Evolutionary conservation across 2,113 vertebrate genomes (phyloP).

Genomic region (Prietella phreatophila): DNA sequence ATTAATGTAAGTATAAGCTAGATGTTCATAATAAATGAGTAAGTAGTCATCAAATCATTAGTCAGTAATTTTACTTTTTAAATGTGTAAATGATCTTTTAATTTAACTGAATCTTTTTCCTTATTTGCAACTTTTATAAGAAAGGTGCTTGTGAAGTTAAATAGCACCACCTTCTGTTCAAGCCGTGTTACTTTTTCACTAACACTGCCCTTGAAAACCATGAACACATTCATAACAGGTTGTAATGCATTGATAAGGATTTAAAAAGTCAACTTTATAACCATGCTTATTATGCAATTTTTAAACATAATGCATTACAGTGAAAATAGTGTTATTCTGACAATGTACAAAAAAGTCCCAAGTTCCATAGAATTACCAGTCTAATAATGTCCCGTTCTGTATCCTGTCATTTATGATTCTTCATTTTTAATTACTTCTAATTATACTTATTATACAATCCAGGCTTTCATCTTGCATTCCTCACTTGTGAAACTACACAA

Average conservation of each 20-base stretch:
- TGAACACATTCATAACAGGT: not conserved
- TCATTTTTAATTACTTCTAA: not conserved
- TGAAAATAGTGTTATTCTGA: not conserved
- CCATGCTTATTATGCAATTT: not conserved
- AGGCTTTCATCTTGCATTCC: not conserved
- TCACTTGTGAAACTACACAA: not conserved
- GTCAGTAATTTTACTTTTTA: not conserved
- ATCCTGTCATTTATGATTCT: not conserved
- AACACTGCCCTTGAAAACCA: not conserved
- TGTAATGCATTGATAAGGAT: not conserved
- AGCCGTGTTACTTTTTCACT: too few relatives aligned
- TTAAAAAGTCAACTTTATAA: not conserved
- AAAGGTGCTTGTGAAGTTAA: not conserved
- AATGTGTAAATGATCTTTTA: too few relatives aligned
- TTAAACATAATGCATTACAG: not conserved
- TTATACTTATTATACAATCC: not conserved
- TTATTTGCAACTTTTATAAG: not conserved
- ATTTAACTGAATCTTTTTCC: too few relatives aligned
- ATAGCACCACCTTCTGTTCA: conserved; percentile 7
- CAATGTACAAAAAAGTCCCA: not conserved
- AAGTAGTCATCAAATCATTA: not conserved
- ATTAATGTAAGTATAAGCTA: not conserved
- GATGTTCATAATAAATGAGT: not conserved
- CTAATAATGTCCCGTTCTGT: not conserved
- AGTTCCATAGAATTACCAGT: not conserved